Conservation (phyloP, 2,888 invertebrate genomes). For the Eucera pruinosa region DNA sequence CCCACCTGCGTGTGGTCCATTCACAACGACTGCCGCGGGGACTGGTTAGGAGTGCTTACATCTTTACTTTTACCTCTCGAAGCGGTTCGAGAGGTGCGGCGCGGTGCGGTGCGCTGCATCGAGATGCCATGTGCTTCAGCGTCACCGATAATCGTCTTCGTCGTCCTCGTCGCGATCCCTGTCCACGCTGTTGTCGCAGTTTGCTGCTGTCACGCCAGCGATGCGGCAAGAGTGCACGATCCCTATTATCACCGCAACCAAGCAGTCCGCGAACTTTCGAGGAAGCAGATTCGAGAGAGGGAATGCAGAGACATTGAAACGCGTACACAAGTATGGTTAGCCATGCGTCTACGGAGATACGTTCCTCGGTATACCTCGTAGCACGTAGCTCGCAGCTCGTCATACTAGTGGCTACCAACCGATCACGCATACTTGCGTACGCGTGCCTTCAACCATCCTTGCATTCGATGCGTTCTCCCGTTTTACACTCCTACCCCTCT, state of each 20-base stretch:
- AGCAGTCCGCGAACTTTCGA: not conserved
- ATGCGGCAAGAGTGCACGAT: not conserved
- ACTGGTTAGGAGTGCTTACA: constrained; percentile 81
- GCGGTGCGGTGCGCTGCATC: not conserved
- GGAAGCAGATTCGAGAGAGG: not conserved
- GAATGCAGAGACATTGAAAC: not conserved
- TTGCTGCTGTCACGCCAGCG: not conserved
- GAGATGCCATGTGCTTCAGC: constrained; percentile 10
- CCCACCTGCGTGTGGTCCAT: constrained; percentile 83
- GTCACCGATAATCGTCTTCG: not conserved
- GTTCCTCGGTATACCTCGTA: too few relatives aligned
- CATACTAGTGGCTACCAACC: too few relatives aligned
- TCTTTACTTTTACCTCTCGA: constrained; percentile 63
- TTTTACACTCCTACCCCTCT: not conserved
- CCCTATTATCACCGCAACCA: not conserved
- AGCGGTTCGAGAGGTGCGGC: constrained; percentile 19
- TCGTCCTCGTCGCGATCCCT: not conserved
- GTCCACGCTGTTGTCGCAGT: constrained; percentile 6
- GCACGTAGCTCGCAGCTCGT: too few relatives aligned
- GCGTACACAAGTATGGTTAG: not conserved
- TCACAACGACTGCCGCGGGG: constrained; percentile 76
- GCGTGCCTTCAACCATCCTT: not conserved
- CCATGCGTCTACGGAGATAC: not conserved
- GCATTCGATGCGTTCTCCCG: not conserved
- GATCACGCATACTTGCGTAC: too few relatives aligned